Evolutionary conservation across 2,797 vertebrate genomes (phyloP), one percentile per base, ranked within the genome.

Genomic region (Erethizon dorsatum): DNA sequence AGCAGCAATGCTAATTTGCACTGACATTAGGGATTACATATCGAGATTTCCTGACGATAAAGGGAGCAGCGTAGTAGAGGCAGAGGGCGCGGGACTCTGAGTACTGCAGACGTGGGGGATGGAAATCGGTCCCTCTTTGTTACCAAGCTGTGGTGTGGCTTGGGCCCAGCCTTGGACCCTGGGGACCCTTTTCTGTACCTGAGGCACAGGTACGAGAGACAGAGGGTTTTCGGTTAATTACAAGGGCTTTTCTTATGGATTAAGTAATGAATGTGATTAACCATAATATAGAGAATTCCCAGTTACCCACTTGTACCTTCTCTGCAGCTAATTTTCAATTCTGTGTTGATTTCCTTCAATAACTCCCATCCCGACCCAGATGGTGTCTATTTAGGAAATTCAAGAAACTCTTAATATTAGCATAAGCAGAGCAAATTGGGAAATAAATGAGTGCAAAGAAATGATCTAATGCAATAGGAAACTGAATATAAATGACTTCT

Each of bases 241-340:
- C 88, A 12, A 50, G 92, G 93, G 83, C 69, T 90, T 93, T 87
- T 93, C 95, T 88, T 91, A 37, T 67, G 83, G 83, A 45, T 92
- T 95, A 78, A 94, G 88, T 91, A 90, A 95, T 87, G 92, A 91
- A 79, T 95, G 94, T 87, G 88, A 83, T 95, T 94, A 94, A 97
- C 18, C 0, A 31, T 86, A 80, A 78, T 87, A n/a, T 15, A 10
- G 88, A 80, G 85, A 95, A 90, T 88, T 82, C 94, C 97, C 88
- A 83, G 83, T 33, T 82, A 31, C 45, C 63, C 61, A 83, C 95
- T 91, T 88, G 88, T 80, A 41, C 85, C 80, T 63, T 28, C 67
- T 80, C 88, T 20, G 7, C 57, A 50, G 91, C 90, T 95, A 37
- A 95, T 94, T 97, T 96, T 95, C 90, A 92, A 61, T 95, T 97